Percentiles rank a stretch among this genome's conserved stretches.
These are phyloP conservation scores for Myocastor coypus DNA, from an alignment of 2,113 vertebrate genomes.

Conservation along the genomic window DNA sequence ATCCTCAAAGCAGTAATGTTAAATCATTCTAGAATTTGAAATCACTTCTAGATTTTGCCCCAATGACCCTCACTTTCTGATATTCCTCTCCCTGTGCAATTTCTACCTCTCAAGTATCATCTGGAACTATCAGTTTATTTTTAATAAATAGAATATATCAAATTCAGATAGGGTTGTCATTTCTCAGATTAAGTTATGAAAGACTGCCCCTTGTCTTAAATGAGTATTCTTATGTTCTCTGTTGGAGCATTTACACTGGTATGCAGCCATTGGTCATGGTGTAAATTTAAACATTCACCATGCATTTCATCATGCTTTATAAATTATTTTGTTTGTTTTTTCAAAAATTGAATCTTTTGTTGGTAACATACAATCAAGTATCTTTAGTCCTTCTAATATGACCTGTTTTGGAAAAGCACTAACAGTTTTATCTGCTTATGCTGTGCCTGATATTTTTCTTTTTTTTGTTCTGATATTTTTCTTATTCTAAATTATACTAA, in stretches of 20 bases:
- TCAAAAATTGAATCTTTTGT: not conserved
- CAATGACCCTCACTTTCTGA: not conserved
- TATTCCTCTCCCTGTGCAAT: not conserved
- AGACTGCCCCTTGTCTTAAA: not conserved
- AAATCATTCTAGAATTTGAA: not conserved
- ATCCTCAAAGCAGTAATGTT: not conserved
- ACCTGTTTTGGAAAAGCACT: not conserved
- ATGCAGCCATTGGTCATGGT: not conserved
- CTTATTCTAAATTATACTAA: constrained; percentile 2
- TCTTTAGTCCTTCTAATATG: not conserved
- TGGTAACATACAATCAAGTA: not conserved
- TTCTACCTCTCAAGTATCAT: not conserved
- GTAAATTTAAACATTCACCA: not conserved
- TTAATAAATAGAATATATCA: not conserved
- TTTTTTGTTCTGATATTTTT: constrained; percentile 20
- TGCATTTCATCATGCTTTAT: not conserved
- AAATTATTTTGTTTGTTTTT: not conserved
- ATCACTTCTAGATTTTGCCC: not conserved
- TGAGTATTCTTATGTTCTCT: not conserved
- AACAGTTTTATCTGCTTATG: not conserved
- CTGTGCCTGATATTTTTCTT: no score
- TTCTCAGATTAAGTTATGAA: not conserved
- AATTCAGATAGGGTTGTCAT: not conserved
- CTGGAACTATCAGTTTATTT: not conserved
- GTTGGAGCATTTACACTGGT: not conserved